phyloP scores from a whole-genome alignment of 2,797 vertebrate genomes.

The Perodicticus potto region DNA sequence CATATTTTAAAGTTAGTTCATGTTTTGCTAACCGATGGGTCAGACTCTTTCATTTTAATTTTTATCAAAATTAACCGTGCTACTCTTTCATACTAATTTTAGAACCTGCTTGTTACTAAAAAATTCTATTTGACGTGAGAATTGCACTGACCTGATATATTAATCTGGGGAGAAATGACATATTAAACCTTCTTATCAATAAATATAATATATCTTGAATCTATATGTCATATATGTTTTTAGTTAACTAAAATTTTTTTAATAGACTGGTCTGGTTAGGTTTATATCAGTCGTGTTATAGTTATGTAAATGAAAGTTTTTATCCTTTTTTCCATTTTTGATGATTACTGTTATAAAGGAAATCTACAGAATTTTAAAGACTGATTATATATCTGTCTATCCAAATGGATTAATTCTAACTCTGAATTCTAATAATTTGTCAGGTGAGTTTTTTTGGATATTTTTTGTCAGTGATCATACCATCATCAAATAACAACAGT shows the following conservation, averaged over 20 bases:
- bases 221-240: neutral
- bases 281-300: neutral
- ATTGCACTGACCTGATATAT: neutral
- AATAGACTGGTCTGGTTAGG: neutral
- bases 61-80: neutral
- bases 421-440: neutral
- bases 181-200: neutral
- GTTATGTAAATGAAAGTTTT: neutral
- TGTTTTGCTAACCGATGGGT: neutral
- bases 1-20: neutral
- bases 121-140: neutral
- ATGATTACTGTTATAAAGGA: neutral
- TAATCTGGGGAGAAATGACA: neutral
- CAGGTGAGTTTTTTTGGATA: neutral
- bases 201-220: neutral
- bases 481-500: neutral
- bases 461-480: slow-evolving; percentile 24
- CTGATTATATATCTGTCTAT: neutral
- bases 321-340: neutral
- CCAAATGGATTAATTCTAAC: neutral
- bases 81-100: slow-evolving; percentile 37
- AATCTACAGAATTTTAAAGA: neutral
- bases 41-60: neutral
- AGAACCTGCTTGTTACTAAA: neutral
- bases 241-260: neutral